phyloP scores from a whole-genome alignment of 2,888 invertebrate genomes.

The Ommatoiulus sabulosus region DNA sequence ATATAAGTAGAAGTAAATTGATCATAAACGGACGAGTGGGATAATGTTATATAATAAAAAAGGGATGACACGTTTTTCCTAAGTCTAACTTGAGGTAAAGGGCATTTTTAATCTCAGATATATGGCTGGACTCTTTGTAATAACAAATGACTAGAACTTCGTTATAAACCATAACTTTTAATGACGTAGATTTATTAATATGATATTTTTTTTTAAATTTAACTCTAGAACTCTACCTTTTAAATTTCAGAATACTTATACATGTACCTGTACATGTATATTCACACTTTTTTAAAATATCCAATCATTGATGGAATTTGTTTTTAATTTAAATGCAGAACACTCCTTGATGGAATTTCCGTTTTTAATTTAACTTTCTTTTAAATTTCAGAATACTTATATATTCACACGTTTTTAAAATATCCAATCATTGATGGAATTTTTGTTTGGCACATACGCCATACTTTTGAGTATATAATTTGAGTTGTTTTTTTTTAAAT shows the following conservation, averaged over 20 bases:
- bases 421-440: too few relatives aligned
- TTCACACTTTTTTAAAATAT: too few relatives aligned
- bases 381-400: too few relatives aligned
- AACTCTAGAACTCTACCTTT: background rate
- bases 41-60: background rate
- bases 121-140: background rate
- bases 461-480: background rate
- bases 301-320: too few relatives aligned
- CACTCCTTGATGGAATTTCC: too few relatives aligned
- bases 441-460: background rate
- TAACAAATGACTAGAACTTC: background rate
- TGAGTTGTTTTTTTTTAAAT: background rate
- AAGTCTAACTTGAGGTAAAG: background rate
- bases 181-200: background rate
- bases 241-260: background rate
- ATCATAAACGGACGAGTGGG: background rate
- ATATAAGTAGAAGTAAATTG: background rate
- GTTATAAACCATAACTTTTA: background rate
- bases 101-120: constrained; percentile 1
- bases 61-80: background rate
- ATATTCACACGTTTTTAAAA: too few relatives aligned
- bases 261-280: too few relatives aligned
- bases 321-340: too few relatives aligned
- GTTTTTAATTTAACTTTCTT: too few relatives aligned
- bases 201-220: background rate